A percentile compares a stretch with the other conserved stretches of the same genome.
These are phyloP conservation scores for mouse (Mus musculus) DNA, from an alignment of 2,113 vertebrate genomes.

Conservation along the genomic window GRCm39 chr14:94843001-94843500, in stretches of 20 bases:
- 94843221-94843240: not conserved
- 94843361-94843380: not conserved
- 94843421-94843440: conserved; percentile 53
- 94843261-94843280: not conserved
- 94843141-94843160: conserved; percentile 19
- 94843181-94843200: not conserved
- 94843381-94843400: not conserved
- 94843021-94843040: conserved; percentile 13
- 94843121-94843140: not conserved
- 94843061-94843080: not conserved
- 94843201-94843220: not conserved
- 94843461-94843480: conserved; percentile 54
- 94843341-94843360: not conserved
- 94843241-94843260: not conserved
- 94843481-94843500: conserved; percentile 12
- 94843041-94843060: conserved; percentile 51
- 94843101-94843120: conserved; percentile 54
- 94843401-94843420: not conserved
- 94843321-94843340: no score
- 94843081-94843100: conserved; percentile 38
- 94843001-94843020: not conserved
- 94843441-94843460: conserved; percentile 60
- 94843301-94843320: not conserved
- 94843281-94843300: not conserved
- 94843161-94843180: not conserved